phyloP scores from a whole-genome alignment of 2,888 invertebrate species.

The Agrypnus murinus region DNA sequence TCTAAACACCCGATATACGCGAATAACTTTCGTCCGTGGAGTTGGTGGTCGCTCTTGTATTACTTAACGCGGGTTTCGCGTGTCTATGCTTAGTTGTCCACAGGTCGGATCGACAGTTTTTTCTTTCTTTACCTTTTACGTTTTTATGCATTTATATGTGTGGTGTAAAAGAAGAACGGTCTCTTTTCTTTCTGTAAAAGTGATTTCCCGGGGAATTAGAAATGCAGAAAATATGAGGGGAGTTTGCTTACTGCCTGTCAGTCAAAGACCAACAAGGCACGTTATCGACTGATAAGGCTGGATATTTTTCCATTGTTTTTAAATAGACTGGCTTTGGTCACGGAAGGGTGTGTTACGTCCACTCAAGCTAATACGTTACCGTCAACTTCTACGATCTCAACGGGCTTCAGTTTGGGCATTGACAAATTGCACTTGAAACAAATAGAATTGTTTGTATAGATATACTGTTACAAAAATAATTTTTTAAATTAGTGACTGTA shows the following conservation, averaged over 20 bases:
- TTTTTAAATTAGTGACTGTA: too few relatives aligned
- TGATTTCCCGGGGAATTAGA: constrained; percentile 22
- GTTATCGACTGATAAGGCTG: constrained; percentile 44
- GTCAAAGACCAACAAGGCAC: constrained; percentile 40
- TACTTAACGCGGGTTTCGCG: constrained; percentile 23
- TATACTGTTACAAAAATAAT: too few relatives aligned
- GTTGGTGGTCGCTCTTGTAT: constrained; percentile 10
- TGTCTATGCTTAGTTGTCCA: constrained; percentile 22
- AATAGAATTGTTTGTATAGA: too few relatives aligned
- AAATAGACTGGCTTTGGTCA: constrained; percentile 42
- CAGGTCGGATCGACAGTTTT: background rate
- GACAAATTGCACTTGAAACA: constrained; percentile 36
- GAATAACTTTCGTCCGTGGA: constrained; percentile 18
- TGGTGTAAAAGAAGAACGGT: constrained; percentile 10
- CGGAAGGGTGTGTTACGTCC: constrained; percentile 46
- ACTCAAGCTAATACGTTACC: constrained; percentile 44
- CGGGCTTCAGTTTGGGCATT: constrained; percentile 31
- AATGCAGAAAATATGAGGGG: constrained; percentile 30
- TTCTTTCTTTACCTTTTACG: constrained; percentile 14
- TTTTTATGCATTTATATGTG: constrained; percentile 27
- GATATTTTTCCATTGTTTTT: constrained; percentile 44
- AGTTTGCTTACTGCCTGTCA: constrained; percentile 35
- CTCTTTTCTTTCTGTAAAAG: constrained; percentile 15
- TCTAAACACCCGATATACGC: constrained; percentile 18
- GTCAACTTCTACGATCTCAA: constrained; percentile 40